phyloP scores from a whole-genome alignment of 2,888 invertebrate genomes.

The Ormyrus labotus region DNA sequence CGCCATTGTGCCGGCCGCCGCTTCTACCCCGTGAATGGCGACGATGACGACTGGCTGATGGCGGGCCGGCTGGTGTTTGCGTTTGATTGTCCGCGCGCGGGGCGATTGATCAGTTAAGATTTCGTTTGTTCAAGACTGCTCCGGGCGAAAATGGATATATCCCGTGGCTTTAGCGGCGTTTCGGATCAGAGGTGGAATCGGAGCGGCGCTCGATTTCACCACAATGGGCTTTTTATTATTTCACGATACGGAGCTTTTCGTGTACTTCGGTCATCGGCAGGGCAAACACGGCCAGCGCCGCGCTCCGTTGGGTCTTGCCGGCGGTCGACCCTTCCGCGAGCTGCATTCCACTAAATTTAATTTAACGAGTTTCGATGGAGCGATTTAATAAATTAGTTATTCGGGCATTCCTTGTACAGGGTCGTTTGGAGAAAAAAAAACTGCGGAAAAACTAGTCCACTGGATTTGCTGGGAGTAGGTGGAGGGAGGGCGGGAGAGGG shows the following conservation, averaged over 20 bases:
- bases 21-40: neutral
- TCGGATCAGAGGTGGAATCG: too few species aligned
- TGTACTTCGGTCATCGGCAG: too few species aligned
- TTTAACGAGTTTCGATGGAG: neutral
- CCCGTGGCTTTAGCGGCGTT: too few species aligned
- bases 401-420: conserved; percentile 3
- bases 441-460: neutral
- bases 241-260: too few species aligned
- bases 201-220: too few species aligned
- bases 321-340: too few species aligned
- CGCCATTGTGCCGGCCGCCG: conserved; percentile 8
- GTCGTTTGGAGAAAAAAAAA: neutral
- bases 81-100: neutral
- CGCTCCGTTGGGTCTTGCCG: too few species aligned
- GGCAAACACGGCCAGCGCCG: too few species aligned
- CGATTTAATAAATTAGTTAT: conserved; percentile 26
- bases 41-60: neutral
- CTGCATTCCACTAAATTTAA: conserved; percentile 2
- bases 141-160: too few species aligned
- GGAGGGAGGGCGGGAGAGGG: neutral
- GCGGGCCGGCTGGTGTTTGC: neutral
- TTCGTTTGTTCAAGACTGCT: too few species aligned
- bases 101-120: too few species aligned
- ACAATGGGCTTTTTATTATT: too few species aligned
- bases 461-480: neutral